These are phyloP conservation scores for Epinephelus fuscoguttatus DNA, from an alignment of 2,113 vertebrate genomes.

Conservation along the genomic window DNA sequence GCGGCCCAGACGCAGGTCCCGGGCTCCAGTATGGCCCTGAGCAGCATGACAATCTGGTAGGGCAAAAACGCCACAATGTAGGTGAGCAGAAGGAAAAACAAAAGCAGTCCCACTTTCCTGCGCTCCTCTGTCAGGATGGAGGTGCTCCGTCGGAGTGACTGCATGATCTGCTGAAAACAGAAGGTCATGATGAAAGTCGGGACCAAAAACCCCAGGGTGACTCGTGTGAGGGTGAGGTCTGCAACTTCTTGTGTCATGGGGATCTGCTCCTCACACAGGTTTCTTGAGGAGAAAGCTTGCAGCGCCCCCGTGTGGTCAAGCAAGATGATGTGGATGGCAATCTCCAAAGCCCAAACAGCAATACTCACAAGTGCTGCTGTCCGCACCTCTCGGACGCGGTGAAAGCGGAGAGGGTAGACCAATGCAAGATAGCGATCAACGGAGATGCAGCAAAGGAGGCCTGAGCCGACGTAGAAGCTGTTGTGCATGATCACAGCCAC, in stretches of 20 bases:
- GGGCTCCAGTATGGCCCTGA: constrained; percentile 85
- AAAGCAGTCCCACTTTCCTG: constrained; percentile 37
- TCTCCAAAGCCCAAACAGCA: constrained; percentile 86
- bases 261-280: constrained; percentile 84
- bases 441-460: constrained; percentile 92
- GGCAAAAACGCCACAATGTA: constrained; percentile 90
- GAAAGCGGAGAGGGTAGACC: constrained; percentile 87
- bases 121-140: constrained; percentile 36
- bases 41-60: constrained; percentile 88
- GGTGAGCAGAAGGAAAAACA: constrained; percentile 87
- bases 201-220: constrained; percentile 87
- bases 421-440: constrained; percentile 89
- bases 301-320: constrained; percentile 80
- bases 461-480: constrained; percentile 91
- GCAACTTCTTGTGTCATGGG: constrained; percentile 82
- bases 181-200: constrained; percentile 86
- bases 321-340: constrained; percentile 80
- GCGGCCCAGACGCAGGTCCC: constrained; percentile 79
- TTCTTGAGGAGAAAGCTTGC: constrained; percentile 72
- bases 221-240: constrained; percentile 82
- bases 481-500: constrained; percentile 89
- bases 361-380: constrained; percentile 80
- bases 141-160: constrained; percentile 71
- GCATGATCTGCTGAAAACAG: constrained; percentile 87
- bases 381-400: constrained; percentile 82